Conservation (phyloP, 2,888 invertebrate genomes). For the Chloroclysta siterata region DNA sequence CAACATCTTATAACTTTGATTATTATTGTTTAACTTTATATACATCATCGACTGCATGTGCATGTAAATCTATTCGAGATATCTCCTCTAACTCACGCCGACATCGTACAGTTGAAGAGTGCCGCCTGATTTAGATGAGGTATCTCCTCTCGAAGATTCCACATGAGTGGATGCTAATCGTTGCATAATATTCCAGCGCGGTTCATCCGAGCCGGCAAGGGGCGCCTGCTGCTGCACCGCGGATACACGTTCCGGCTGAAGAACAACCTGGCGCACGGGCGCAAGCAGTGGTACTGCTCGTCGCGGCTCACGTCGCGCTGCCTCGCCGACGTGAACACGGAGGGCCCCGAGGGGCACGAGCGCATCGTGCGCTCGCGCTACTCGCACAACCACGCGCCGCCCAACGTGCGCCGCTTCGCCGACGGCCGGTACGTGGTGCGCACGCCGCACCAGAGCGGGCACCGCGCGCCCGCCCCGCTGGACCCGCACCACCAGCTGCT, state of each 20-base stretch:
- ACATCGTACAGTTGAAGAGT: constrained; percentile 1
- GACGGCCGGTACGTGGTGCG: constrained; percentile 81
- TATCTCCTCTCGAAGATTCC: constrained; percentile 19
- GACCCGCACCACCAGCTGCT: constrained; percentile 80
- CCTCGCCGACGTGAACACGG: constrained; percentile 79
- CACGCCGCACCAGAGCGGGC: constrained; percentile 80
- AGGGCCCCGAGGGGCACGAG: constrained; percentile 81
- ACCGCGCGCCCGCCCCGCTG: constrained; percentile 77
- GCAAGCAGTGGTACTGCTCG: constrained; percentile 82
- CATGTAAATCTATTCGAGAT: constrained; percentile 4
- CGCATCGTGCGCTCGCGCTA: constrained; percentile 80
- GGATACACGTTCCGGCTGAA: constrained; percentile 81
- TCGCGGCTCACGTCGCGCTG: constrained; percentile 79
- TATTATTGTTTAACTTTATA: background rate
- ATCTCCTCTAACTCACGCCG: constrained; percentile 19
- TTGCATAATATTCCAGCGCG: constrained; percentile 63
- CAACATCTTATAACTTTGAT: background rate
- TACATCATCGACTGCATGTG: background rate
- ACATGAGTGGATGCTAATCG: constrained; percentile 41
- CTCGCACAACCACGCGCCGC: constrained; percentile 80
- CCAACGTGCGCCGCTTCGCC: constrained; percentile 79
- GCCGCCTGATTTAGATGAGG: constrained; percentile 13
- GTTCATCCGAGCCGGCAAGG: constrained; percentile 80
- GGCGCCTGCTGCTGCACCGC: constrained; percentile 75
- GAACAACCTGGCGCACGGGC: constrained; percentile 80